Base-by-base conservation (phyloP, 2,113 vertebrate genomes). In the Tilapia sparmanii region DNA sequence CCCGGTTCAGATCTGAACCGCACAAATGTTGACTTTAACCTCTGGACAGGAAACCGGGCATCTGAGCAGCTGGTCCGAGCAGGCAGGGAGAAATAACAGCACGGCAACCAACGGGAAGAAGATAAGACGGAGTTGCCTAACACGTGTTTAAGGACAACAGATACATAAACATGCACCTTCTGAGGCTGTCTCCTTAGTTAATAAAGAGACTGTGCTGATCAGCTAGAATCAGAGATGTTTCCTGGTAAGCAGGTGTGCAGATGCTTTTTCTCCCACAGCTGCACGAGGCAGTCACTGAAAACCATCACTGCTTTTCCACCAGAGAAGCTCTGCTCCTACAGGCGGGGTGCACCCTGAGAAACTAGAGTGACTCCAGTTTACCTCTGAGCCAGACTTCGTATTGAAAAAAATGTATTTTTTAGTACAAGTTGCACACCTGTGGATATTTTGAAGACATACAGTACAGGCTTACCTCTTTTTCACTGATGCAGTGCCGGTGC, bases 41-140 rank as follows among this genome's bases (percentile, higher is more conserved):
- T 80, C 54, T 29, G 63, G 76, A 45, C 66, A 82, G 52, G 81
- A 90, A 86, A 42, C 55, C 1, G 7, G n/a, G 15, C 76, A 81
- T 83, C 76, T 52, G 47, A 85, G n/a, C 18, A 9, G 26, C 50
- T 66, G 45, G 22, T n/a, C 10, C 0, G 5, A 40, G 76, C 26
- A 80, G 42, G 8, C 33, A 13, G 16, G 52, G 52, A 29, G 6
- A 73, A 35, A 35, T 16, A 50, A 78, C 7, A 40, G 78, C 1
- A 33, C 1, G 16, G 5, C 47, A 35, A 35, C 33, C 3, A 3
- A 71, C 1, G 8, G 53, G 52, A 61, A 33, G 59, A 7, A 18
- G 16, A 66, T 50, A 68, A 71, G 31, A 22, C 5, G 3, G n/a
- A 26, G 8, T 6, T 40, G 68, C 13, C 59, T 7, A 59, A 40